Base-by-base conservation (phyloP, 2,888 invertebrate species). In the Drosophila mayaguana region DNA sequence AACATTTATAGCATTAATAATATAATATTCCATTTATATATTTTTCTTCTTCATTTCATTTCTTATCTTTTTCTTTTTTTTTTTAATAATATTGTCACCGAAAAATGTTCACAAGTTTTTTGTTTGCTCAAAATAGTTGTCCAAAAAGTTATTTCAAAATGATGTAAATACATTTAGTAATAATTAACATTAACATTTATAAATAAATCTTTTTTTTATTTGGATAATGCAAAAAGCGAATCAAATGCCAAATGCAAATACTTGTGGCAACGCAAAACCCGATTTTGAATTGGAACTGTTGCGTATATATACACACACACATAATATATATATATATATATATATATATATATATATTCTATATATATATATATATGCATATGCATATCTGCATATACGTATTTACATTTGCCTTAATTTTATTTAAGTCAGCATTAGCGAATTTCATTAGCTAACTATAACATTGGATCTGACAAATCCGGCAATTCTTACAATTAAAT, bases 41-140 rank as follows among this genome's bases (percentile, higher is more conserved):
- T 53, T 38, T 53, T 22, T 16, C 4, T 46, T 5, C 25, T 48
- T 18, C 32, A 11, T 2, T 7, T 50, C n/a, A 9, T 46, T 48
- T 12, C 2, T 48, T n/a, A 18, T 28, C 28, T 3, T 48, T n/a
- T 18, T 48, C 2, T n/a, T 42, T 71, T 71, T 80, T 83, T 54
- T 6, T 38, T 72, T 80, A 80, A 55, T 64, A 72, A 80, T 83
- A 83, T 83, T 83, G 88, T 88, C 83, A 72, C 65, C 67, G 83
- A 86, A 80, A 80, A 72, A 79, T 84, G 50, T 76, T 75, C 56
- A 71, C 65, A 63, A 60, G 55, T 60, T 53, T 46, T 63, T 42
- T 40, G 3, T 34, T 34, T 38, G 46, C 64, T 61, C 70, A 86
- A 83, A 87, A 85, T 82, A 66, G 54, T 69, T 75, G 56, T 88